Base-by-base conservation (phyloP, 2,797 vertebrate genomes). In the Hydrolagus colliei region DNA sequence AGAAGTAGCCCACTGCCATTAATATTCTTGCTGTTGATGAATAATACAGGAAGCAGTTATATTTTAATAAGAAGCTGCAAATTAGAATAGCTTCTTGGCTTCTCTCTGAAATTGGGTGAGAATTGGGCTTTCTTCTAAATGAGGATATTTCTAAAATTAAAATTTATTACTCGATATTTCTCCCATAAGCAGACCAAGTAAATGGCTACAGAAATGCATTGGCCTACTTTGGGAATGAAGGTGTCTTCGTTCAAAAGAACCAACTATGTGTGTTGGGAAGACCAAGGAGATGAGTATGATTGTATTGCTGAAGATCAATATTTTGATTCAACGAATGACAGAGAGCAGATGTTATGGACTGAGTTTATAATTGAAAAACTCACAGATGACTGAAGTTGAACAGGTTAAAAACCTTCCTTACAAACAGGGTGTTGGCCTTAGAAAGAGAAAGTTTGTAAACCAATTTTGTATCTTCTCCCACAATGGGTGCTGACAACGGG, bases 91-190 rank as follows among this genome's bases (percentile, higher is more conserved):
- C 18, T 73, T 27, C n/a, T 73, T 2, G 12, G 10, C 5, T 79
- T 52, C 4, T 52, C 20, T 32, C 13, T 90, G 89, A 1, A 52
- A 52, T 6, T 52, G 41, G 41, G 41, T 6, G 41, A 52, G 41
- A 52, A 52, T 3, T 52, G 41, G 41, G 41, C 41, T 52, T 52
- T 6, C 41, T 52, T 52, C 3, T 3, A 52, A 52, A 52, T 3
- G 3, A 52, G 41, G 41, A 3, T 52, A 52, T 52, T 52, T 52
- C 41, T 52, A 52, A 52, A 3, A 52, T 52, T 52, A 94, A 92
- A 90, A 89, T 89, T 98, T 97, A 98, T 94, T 96, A 95, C 95
- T 95, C 94, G 10, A 73, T 73, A 9, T 4, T 7, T 27, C 0
- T 27, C n/a, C 18, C 72, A 73, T 27, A 27, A 73, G 4, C 8